Base-by-base conservation (phyloP, 1,140 invertebrate species). In the Drosophila willistoni region DNA sequence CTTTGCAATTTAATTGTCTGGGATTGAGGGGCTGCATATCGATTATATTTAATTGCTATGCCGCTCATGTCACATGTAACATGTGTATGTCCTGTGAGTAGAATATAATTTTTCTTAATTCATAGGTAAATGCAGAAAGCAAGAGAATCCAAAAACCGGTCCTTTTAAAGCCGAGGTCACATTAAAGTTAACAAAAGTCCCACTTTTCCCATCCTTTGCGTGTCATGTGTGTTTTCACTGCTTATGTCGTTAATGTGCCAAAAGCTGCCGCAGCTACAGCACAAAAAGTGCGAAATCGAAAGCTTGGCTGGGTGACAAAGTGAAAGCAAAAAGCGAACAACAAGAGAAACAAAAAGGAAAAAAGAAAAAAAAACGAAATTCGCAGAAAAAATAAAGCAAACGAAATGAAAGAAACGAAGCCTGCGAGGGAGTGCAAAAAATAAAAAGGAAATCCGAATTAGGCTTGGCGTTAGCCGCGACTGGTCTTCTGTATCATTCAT, bases 1-100 rank as follows among this genome's bases (percentile, higher is more conserved):
- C 64, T 29, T 77, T 73, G 65, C 80, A 89, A 89, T 80, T 89
- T 89, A 87, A 89, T 89, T 89, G 80, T 73, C 64, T 54, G 25
- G 44, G 19, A 62, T 73, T 66, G 56, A 65, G 66, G 64, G 67
- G 56, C 64, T 61, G 61, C 55, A 71, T 79, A 83, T 84, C 70
- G 81, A 84, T 84, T 84, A 69, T 67, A 76, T 86, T 71, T 82
- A 82, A 87, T 82, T 85, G 68, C 63, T 74, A 22, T 51, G 44
- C 17, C 17, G 17, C 44, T 22, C 17, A 22, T 51, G 44, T 17
- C 19, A 41, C 17, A 47, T 63, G 63, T 42, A 62, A 17, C 19
- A 57, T 44, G 75, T 47, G 36, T 13, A 7, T 36, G 10, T 36
- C 10, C 34, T 36, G 34, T 36, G 34, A 36, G 10, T 10, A 12